phyloP scores from a whole-genome alignment of 2,888 invertebrate genomes.

The Hermaeophaga mercurialis region DNA sequence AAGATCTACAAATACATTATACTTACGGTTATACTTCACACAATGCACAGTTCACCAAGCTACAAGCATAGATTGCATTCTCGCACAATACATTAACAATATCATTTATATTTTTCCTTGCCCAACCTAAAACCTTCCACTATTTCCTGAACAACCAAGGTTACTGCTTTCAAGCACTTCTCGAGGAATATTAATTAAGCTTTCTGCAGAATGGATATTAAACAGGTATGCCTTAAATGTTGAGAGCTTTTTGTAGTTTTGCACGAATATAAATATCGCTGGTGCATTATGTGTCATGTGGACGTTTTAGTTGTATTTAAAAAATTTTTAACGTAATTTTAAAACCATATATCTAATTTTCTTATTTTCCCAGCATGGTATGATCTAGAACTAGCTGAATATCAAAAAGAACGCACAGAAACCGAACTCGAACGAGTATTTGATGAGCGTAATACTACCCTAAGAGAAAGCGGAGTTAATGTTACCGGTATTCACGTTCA shows the following conservation, averaged over 20 bases:
- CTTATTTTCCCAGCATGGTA: constrained; percentile 76
- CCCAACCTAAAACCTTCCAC: constrained; percentile 34
- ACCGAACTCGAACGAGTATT: constrained; percentile 87
- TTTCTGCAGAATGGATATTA: constrained; percentile 39
- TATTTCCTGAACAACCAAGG: constrained; percentile 27
- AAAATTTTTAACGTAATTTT: background rate
- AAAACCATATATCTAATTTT: background rate
- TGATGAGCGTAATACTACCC: constrained; percentile 77
- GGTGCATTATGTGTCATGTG: background rate
- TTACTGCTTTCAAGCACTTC: constrained; percentile 46
- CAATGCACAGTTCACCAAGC: constrained; percentile 50
- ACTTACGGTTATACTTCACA: constrained; percentile 46
- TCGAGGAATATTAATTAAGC: constrained; percentile 44
- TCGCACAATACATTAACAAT: constrained; percentile 43
- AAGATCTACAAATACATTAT: constrained; percentile 26
- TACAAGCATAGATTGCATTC: constrained; percentile 39
- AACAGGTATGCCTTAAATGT: constrained; percentile 44
- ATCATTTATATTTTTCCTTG: constrained; percentile 42
- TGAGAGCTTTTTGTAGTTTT: constrained; percentile 34
- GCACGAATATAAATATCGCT: constrained; percentile 34
- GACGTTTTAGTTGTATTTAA: too few species aligned
- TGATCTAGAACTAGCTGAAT: constrained; percentile 83
- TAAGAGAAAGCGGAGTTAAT: constrained; percentile 64
- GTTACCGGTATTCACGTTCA: constrained; percentile 62
- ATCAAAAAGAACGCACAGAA: constrained; percentile 81